Conservation (phyloP, 2,797 vertebrate genomes). For the Calcarius lapponicus region DNA sequence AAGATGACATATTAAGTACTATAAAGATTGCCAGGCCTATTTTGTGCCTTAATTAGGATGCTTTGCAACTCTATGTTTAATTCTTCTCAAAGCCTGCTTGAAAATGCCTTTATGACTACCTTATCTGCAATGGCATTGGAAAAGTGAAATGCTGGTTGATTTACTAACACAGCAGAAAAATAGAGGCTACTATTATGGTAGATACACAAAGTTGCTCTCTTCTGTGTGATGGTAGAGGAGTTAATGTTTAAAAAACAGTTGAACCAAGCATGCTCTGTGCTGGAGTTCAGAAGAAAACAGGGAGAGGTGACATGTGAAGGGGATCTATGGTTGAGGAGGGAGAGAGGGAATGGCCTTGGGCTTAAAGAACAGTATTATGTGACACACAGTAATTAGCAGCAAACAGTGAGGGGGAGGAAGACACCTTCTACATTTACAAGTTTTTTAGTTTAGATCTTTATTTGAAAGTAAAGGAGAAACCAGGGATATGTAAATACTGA, state of each 20-base stretch:
- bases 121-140: not conserved
- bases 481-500: not conserved
- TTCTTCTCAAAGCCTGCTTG: not conserved
- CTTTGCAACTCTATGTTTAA: not conserved
- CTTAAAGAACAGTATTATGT: not conserved
- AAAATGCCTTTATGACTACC: not conserved
- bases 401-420: not conserved
- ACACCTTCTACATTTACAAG: not conserved
- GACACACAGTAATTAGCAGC: not conserved
- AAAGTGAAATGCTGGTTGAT: slow-evolving; percentile 25
- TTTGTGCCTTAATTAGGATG: not conserved
- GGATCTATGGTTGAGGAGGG: not conserved
- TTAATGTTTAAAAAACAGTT: slow-evolving; percentile 21
- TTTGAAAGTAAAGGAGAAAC: not conserved
- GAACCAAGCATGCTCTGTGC: not conserved
- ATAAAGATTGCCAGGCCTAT: slow-evolving; percentile 4
- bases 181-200: not conserved
- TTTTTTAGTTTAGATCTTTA: not conserved
- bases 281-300: slow-evolving; percentile 16
- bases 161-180: not conserved
- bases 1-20: slow-evolving; percentile 58
- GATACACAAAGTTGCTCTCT: not conserved
- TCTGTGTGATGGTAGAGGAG: not conserved
- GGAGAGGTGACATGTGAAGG: not conserved
- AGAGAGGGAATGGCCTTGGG: not conserved